Evolutionary conservation across 2,797 vertebrate species (phyloP).

Genomic region (Karalla daura): DNA sequence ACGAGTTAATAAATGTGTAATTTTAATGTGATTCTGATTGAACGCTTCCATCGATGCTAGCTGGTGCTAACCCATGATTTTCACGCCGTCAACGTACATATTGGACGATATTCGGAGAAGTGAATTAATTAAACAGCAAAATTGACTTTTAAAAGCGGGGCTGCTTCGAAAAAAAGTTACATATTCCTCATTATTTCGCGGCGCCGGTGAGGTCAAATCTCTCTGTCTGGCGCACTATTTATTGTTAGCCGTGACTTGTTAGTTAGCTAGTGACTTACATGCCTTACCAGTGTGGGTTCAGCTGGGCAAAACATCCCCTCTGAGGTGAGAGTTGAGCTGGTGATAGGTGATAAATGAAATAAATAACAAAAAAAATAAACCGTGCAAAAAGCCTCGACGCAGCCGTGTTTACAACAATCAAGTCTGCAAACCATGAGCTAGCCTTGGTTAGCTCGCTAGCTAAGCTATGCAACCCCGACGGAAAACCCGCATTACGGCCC

Average conservation of each 20-base stretch:
- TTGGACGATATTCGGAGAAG: accelerated
- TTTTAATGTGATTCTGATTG: neutral
- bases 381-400: neutral
- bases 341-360: no score
- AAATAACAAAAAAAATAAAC: no score
- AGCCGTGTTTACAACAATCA: slow-evolving; percentile 76
- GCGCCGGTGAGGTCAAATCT: slow-evolving; percentile 79
- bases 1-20: accelerated
- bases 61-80: slow-evolving; percentile 48
- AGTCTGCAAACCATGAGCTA: slow-evolving; percentile 74
- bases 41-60: slow-evolving; percentile 61
- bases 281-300: slow-evolving; percentile 7
- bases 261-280: neutral
- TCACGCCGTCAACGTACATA: neutral
- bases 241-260: slow-evolving; percentile 73
- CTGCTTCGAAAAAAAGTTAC: no score
- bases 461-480: slow-evolving; percentile 50
- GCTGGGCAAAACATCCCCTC: slow-evolving; percentile 4
- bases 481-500: slow-evolving; percentile 81
- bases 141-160: slow-evolving; percentile 14
- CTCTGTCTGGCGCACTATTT: slow-evolving; percentile 77
- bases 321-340: no score
- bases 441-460: slow-evolving; percentile 68
- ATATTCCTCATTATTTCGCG: slow-evolving; percentile 69
- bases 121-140: neutral